A percentile compares a stretch with the other conserved stretches of the same genome.
These are phyloP conservation scores for Bombus polaris DNA, from an alignment of 1,140 invertebrate genomes.

Conservation along the genomic window DNA sequence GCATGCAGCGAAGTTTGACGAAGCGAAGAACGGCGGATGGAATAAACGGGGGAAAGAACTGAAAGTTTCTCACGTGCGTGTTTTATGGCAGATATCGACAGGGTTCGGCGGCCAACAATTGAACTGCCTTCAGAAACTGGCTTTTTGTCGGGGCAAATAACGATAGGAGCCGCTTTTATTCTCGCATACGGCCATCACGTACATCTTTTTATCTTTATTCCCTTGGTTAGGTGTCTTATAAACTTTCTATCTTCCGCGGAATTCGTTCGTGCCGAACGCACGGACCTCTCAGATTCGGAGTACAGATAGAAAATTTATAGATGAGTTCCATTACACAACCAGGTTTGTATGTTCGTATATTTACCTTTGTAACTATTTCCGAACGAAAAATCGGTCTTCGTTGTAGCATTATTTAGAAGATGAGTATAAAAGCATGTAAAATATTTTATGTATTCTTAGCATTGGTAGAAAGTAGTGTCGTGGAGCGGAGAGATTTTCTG, in stretches of 20 bases:
- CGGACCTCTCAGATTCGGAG: too few species aligned
- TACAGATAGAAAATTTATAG: background rate
- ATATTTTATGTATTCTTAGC: background rate
- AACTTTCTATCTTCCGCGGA: conserved; percentile 6
- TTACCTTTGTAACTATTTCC: background rate
- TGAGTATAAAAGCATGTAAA: background rate
- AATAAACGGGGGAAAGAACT: background rate
- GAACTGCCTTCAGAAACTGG: background rate
- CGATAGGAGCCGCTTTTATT: conserved; percentile 28
- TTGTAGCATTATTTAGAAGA: background rate
- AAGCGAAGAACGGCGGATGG: background rate
- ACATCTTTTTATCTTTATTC: conserved; percentile 13
- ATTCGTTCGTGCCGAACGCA: conserved; percentile 4
- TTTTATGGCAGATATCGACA: conserved; percentile 38
- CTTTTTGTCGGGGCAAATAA: conserved; percentile 31
- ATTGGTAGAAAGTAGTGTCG: too few species aligned
- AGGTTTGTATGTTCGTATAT: too few species aligned
- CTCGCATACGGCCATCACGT: conserved; percentile 3
- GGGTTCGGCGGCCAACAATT: background rate
- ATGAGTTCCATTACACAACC: too few species aligned
- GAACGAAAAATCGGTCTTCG: background rate
- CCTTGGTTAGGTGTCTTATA: conserved; percentile 26
- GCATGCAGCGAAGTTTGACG: background rate
- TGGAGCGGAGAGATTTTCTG: background rate
- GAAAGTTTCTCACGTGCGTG: conserved; percentile 42